Base-by-base conservation (phyloP, 2,888 invertebrate species). In the Neoaliturus tenellus region DNA sequence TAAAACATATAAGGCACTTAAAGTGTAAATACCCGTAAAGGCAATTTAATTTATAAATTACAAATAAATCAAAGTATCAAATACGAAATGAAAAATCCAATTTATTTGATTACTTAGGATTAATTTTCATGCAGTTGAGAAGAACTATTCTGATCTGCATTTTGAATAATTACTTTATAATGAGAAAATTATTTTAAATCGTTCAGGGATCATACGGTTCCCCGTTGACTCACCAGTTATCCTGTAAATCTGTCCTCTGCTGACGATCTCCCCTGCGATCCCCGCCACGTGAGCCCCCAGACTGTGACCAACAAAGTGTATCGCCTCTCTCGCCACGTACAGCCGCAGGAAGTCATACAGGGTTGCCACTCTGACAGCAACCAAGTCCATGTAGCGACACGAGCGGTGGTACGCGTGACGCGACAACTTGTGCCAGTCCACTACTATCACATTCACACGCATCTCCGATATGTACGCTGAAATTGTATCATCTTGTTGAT, bases 371-470 rank as follows among this genome's bases (percentile, higher is more conserved):
- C 71, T 81, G 17, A 33, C 33, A 20, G 69, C 81, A 1, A 81
- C 81, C n/a, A 81, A 14, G 20, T 69, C 44, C 81, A 81, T 81
- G 69, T 69, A 31, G 25, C 41, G 25, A 10, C 81, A 67, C 2
- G 81, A 41, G 2, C 44, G 41, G 12, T 44, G 81, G 14, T 81
- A 81, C n/a, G 81, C 39, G 25, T 69, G 81, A 6, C 28, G 48
- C 20, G 81, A 81, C 81, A 81, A 28, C 23, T 81, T 81, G 71
- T 69, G 81, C 81, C 81, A 81, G 20, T 81, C 81, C 20, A 81
- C 81, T 2, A 81, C 41, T 20, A 81, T 81, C 41, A 81, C 69
- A 28, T 81, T 81, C n/a, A 81, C 44, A 4, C 62, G 20, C 81
- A 81, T 81, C 6, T 69, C 33, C 5, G 28, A 23, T 20, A 81